phyloP scores from a whole-genome alignment of 2,113 vertebrate species.

The Perca fluviatilis region DNA sequence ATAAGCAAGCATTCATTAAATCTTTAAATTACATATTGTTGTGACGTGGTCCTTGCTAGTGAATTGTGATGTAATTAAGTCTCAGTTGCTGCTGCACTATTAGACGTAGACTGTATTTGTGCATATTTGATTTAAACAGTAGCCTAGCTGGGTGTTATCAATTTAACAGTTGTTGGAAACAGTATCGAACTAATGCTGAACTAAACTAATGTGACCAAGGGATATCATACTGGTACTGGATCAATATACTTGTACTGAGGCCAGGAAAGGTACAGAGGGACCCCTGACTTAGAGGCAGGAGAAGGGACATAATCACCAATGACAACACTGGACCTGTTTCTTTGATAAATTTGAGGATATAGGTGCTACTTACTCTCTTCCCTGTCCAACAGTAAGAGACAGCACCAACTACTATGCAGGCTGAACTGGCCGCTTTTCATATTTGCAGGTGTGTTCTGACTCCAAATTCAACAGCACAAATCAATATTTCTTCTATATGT shows the following conservation, averaged over 20 bases:
- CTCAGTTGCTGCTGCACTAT: constrained; percentile 24
- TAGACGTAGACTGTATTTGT: background rate
- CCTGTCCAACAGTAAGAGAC: background rate
- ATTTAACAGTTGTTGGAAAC: background rate
- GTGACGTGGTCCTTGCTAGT: too few relatives aligned
- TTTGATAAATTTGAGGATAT: background rate
- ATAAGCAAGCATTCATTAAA: too few relatives aligned
- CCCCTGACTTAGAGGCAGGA: background rate
- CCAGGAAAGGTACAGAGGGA: background rate
- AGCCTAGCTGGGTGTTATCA: background rate
- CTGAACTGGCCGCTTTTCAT: background rate
- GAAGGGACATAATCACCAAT: background rate
- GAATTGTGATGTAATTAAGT: constrained; percentile 16
- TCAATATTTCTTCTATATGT: background rate
- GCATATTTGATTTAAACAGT: background rate
- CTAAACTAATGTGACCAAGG: background rate
- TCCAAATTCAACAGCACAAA: constrained; percentile 3
- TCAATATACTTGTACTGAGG: background rate
- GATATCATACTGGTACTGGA: background rate
- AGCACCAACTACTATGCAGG: background rate
- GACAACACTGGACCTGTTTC: background rate
- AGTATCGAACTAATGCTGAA: background rate
- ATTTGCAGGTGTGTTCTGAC: background rate
- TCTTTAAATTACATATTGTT: too few relatives aligned
- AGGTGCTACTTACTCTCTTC: background rate